Base-by-base conservation (phyloP, 2,113 vertebrate genomes). In the Gobio gobio region DNA sequence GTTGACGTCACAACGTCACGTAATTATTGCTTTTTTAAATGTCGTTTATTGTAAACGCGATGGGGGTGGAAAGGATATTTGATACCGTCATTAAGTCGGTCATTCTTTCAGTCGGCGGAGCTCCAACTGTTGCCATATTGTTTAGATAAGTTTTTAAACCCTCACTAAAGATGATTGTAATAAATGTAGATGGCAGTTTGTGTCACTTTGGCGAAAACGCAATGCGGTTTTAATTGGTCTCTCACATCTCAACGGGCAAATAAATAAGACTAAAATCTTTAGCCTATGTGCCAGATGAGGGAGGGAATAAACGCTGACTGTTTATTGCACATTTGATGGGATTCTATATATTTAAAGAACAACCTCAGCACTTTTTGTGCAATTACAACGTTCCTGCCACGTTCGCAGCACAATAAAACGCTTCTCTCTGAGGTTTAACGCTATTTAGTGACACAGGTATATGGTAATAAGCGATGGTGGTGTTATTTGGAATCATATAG, bases 111-210 rank as follows among this genome's bases (percentile, higher is more conserved):
- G 45, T 75, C 87, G 49, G 74, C 83, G 66, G 86, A 24, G 47
- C 89, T 92, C 91, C 93, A 94, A 94, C 94, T 95, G 94, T 94
- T 95, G 93, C 92, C 90, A 1, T 43, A 36, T 74, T 56, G 51
- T 85, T 85, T 51, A 22, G 20, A 12, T n/a, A 45, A 80, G 84
- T 80, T 85, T 40, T 58, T 45, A 33, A 20, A 49, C 14, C n/a
- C 12, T 0, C 16, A 64, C 40, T 47, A 63, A 49, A 33, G 16
- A 36, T 1, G 24, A 51, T 9, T 77, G 22, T n/a, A 13, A 54
- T 26, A 3, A 29, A 74, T 14, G 3, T 18, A 12, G 10, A 24
- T 29, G 18, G 26, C 36, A 59, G 10, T 24, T 47, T 72, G 24
- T 58, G 20, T 47, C 51, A 47, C 72, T 83, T 83, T 47, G 20